Base-by-base conservation (phyloP, 92 coral and sea anemone genomes). In the Umimayanthus kanabou region DNA sequence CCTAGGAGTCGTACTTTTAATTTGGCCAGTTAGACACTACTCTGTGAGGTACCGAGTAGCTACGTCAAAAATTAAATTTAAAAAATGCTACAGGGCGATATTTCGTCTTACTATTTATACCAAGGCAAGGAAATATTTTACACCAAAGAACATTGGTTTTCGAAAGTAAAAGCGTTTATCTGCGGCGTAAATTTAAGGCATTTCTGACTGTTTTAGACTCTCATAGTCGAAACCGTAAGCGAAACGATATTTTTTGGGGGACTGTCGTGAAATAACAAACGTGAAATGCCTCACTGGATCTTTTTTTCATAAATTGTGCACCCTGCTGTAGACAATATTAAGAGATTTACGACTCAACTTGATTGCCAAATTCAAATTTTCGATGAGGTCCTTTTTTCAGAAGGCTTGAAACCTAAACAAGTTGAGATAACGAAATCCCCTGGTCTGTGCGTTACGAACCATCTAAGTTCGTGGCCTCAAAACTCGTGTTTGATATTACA, bases 271-370 rank as follows among this genome's bases (percentile, higher is more conserved):
- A 39, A 45, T 26, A 83, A 83, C 78, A 47, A 70, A 70, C 65
- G n/a, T 45, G 87, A 69, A 83, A 83, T 83, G 87, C 78, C 25
- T 83, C 78, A 70, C 39, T 83, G 87, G 61, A 18, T 49, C 69
- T 83, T 81, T 83, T 81, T 83, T 70, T 13, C 45, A 28, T 69
- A 83, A 83, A 83, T 50, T 83, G 66, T 28, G 61, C 87, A 67
- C 87, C 87, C 87, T 76, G 87, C 87, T 71, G 87, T 23, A 83
- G 87, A 83, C 66, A 82, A 82, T 82, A n/a, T n/a, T n/a, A 30
- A 82, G 58, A 82, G 76, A 83, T 83, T 72, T 83, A 83, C 87
- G n/a, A 83, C 87, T 69, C n/a, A 43, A 70, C 58, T 66, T 50
- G 87, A 83, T 83, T 83, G 77, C 78, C 45, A 83, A 83, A 83